These are phyloP conservation scores for Pandion haliaetus DNA, from an alignment of 2,113 vertebrate species.

Conservation along the genomic window DNA sequence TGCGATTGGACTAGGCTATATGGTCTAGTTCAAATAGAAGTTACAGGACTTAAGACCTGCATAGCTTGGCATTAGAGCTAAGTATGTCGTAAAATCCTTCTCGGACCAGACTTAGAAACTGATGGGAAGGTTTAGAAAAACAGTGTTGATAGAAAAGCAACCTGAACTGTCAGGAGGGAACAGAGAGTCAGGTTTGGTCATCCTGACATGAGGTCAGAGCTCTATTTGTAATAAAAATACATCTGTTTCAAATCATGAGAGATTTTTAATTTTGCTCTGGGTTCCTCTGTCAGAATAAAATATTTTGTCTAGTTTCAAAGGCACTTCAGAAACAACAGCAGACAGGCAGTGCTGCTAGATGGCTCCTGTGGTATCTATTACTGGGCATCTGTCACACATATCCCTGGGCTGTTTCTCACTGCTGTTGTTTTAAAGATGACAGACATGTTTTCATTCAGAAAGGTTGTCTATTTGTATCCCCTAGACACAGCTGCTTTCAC, in stretches of 20 bases:
- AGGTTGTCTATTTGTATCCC: background rate
- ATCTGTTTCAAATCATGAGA: background rate
- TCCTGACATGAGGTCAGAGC: background rate
- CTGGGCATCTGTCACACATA: background rate
- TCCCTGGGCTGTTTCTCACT: background rate
- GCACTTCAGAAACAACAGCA: background rate
- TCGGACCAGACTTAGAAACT: background rate
- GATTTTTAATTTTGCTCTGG: background rate
- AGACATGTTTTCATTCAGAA: background rate
- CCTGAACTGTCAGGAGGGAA: background rate
- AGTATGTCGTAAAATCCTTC: background rate
- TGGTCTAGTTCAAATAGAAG: background rate
- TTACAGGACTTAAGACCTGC: background rate
- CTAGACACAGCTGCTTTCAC: background rate
- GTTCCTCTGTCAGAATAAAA: background rate
- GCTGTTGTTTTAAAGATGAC: background rate
- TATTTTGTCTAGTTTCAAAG: background rate
- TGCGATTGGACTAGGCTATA: background rate
- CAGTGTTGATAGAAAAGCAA: background rate
- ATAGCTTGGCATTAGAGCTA: background rate
- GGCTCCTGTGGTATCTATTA: background rate
- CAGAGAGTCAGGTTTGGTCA: background rate
- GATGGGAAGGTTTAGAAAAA: background rate
- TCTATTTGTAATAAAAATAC: background rate
- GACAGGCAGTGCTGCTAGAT: background rate